Evolutionary conservation across 1,140 invertebrate species (phyloP).

Genomic region (Cydia strobilella): DNA sequence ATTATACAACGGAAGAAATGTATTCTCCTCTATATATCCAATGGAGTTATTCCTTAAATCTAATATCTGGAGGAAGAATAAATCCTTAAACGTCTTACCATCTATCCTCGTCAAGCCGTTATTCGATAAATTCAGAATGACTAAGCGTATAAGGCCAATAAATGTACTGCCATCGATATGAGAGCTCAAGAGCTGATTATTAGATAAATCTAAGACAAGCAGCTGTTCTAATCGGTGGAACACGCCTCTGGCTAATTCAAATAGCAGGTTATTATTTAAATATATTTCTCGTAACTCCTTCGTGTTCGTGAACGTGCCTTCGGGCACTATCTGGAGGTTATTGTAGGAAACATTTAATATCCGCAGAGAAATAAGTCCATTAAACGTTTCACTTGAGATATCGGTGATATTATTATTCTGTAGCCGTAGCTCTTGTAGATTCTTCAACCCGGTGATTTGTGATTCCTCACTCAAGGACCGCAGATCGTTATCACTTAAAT

Average conservation of each 20-base stretch:
- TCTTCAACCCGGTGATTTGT: constrained; percentile 85
- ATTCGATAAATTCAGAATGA: constrained; percentile 92
- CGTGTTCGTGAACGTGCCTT: constrained; percentile 88
- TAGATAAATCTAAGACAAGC: constrained; percentile 92
- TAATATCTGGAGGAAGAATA: constrained; percentile 93
- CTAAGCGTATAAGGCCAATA: constrained; percentile 89
- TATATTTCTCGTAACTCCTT: constrained; percentile 90
- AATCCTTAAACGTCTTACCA: constrained; percentile 91
- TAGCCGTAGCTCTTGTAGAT: constrained; percentile 88
- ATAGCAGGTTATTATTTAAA: constrained; percentile 89
- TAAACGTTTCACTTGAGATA: constrained; percentile 88
- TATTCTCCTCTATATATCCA: constrained; percentile 91
- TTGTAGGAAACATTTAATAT: constrained; percentile 93
- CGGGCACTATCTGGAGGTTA: constrained; percentile 87
- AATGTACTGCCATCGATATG: constrained; percentile 92
- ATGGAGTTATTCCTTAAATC: constrained; percentile 94
- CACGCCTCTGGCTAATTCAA: constrained; percentile 88
- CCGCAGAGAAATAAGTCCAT: constrained; percentile 87
- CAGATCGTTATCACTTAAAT: constrained; percentile 90
- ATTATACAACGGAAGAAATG: constrained; percentile 92
- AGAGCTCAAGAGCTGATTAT: constrained; percentile 91
- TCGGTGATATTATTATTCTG: constrained; percentile 91
- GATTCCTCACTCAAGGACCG: constrained; percentile 86
- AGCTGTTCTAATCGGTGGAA: constrained; percentile 92
- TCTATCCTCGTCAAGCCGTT: constrained; percentile 92